These are phyloP conservation scores for Oceanodroma tethys DNA, from an alignment of 2,113 vertebrate genomes.

Conservation along the genomic window DNA sequence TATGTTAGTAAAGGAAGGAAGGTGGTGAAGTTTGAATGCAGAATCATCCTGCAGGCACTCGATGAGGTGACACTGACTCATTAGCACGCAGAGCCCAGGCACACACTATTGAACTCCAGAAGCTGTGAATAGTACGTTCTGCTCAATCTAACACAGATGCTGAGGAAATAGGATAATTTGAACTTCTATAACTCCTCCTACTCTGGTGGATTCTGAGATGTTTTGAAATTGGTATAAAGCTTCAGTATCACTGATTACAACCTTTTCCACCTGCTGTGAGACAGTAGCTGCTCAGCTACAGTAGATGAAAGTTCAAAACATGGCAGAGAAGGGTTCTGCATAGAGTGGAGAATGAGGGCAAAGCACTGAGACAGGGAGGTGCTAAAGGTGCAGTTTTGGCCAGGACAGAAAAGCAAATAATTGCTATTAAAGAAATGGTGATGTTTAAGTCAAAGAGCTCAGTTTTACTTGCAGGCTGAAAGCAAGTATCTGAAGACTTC, in stretches of 20 bases:
- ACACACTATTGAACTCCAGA: not conserved
- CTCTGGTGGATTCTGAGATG: not conserved
- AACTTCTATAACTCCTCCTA: not conserved
- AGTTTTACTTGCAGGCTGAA: not conserved
- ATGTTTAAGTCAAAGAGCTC: not conserved
- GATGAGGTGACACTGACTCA: not conserved
- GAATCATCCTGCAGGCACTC: fast-evolving
- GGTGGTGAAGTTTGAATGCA: not conserved
- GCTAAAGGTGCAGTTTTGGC: not conserved
- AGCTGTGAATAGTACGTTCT: not conserved
- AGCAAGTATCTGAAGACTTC: not conserved
- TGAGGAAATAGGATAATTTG: not conserved
- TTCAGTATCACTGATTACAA: not conserved
- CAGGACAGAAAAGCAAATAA: not conserved
- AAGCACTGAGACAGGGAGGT: not conserved
- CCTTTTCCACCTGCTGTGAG: not conserved
- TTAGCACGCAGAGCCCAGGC: not conserved
- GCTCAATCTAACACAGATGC: not conserved
- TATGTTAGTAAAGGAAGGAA: fast-evolving
- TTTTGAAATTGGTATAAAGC: not conserved
- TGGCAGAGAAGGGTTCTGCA: not conserved
- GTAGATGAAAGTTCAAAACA: not conserved
- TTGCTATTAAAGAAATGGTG: not conserved
- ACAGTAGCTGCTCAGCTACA: not conserved
- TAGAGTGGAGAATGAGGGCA: not conserved